phyloP scores from a whole-genome alignment of 2,113 vertebrate species.

The Takifugu flavidus region DNA sequence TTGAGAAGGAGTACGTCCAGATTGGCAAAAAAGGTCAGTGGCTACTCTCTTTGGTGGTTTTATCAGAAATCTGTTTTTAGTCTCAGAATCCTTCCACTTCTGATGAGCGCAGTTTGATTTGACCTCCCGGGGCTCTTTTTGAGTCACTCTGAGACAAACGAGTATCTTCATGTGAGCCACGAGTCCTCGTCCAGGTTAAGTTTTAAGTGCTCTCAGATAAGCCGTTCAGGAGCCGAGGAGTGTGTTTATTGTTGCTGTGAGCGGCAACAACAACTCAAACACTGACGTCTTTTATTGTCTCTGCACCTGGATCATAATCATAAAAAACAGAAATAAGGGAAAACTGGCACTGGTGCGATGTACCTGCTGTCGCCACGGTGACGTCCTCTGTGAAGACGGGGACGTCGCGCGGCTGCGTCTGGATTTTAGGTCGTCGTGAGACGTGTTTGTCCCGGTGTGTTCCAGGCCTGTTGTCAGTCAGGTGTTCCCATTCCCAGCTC shows the following conservation, averaged over 20 bases:
- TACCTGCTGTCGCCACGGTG: too few relatives aligned
- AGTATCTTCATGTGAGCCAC: background rate
- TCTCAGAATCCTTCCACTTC: too few relatives aligned
- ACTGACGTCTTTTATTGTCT: slow-evolving; percentile 31
- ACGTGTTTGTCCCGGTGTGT: background rate
- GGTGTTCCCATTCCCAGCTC: slow-evolving; percentile 27
- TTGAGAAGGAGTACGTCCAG: slow-evolving; percentile 74
- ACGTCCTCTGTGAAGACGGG: too few relatives aligned
- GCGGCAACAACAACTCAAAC: slow-evolving; percentile 37
- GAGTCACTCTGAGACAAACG: too few relatives aligned
- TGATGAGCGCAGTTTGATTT: background rate
- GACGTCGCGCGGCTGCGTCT: too few relatives aligned
- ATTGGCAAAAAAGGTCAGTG: slow-evolving; percentile 73
- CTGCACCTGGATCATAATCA: too few relatives aligned
- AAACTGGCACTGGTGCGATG: slow-evolving; percentile 12
- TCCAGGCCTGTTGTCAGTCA: background rate
- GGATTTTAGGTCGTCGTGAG: too few relatives aligned
- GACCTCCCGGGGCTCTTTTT: too few relatives aligned
- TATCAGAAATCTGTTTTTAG: too few relatives aligned
- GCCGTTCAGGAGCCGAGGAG: slow-evolving; percentile 39
- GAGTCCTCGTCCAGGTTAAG: slow-evolving; percentile 11
- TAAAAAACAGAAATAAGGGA: too few relatives aligned
- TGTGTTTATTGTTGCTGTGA: slow-evolving; percentile 55
- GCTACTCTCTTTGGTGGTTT: background rate
- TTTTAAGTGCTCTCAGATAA: slow-evolving; percentile 36